Evolutionary conservation across 2,888 invertebrate genomes (phyloP).

Genomic region (Julus scandinavius): DNA sequence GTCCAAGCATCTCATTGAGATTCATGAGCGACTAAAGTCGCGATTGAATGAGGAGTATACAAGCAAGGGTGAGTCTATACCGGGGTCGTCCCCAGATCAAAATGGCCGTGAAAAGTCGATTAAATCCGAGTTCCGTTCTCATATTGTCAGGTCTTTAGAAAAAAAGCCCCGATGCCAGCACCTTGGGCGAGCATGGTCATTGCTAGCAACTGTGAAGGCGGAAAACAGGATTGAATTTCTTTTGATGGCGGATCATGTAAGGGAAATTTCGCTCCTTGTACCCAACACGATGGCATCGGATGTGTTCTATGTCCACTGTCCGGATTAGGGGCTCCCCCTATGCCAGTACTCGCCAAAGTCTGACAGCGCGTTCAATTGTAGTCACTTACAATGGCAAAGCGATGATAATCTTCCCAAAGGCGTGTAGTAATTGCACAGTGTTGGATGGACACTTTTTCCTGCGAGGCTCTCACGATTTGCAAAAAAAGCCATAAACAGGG

Average conservation of each 20-base stretch:
- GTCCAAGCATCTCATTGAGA: not conserved
- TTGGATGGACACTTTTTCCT: not conserved
- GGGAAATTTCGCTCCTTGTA: constrained; percentile 34
- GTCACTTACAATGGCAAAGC: not conserved
- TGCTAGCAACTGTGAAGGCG: constrained; percentile 52
- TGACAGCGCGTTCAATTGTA: constrained; percentile 1
- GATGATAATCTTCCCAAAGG: constrained; percentile 26
- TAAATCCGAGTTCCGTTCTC: constrained; percentile 51
- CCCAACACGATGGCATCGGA: not conserved
- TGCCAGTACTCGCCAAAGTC: constrained; percentile 7
- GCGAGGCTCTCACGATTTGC: not conserved
- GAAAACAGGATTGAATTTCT: constrained; percentile 54
- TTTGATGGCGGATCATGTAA: constrained; percentile 37
- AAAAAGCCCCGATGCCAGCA: constrained; percentile 9
- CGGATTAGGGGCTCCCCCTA: constrained; percentile 7
- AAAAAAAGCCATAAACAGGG: constrained; percentile 11
- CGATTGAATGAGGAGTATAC: not conserved
- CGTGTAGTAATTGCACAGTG: constrained; percentile 16
- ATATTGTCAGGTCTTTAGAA: constrained; percentile 3
- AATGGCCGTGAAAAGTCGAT: constrained; percentile 51
- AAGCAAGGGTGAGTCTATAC: constrained; percentile 5
- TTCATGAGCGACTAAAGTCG: not conserved
- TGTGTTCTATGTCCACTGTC: constrained; percentile 18
- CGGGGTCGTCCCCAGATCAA: not conserved
- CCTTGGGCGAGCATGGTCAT: constrained; percentile 8